Evolutionary conservation across 1,140 invertebrate species (phyloP).

Genomic region (Pogonognathellus flavescens): DNA sequence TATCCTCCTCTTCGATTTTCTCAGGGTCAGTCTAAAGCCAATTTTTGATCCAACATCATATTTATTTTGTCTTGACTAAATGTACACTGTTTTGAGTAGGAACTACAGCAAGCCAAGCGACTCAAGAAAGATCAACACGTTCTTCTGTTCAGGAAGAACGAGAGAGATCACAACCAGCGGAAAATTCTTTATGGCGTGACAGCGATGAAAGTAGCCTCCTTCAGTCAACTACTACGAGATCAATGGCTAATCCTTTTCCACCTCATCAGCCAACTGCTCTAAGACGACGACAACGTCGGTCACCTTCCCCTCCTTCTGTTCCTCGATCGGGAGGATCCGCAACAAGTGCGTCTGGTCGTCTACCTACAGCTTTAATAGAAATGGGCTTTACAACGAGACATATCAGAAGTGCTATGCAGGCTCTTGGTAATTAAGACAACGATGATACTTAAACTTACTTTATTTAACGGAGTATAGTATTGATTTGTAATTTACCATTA

Average conservation of each 20-base stretch:
- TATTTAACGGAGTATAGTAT: too few relatives aligned
- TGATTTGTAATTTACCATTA: too few relatives aligned
- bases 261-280: slow-evolving; percentile 20
- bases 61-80: not conserved
- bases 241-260: not conserved
- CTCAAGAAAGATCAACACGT: not conserved
- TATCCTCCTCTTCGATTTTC: slow-evolving; percentile 54
- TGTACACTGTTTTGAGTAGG: not conserved
- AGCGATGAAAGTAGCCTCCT: not conserved
- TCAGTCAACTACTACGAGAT: not conserved
- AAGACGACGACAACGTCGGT: slow-evolving; percentile 54
- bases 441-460: too few relatives aligned
- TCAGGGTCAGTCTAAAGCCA: not conserved
- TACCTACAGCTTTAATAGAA: slow-evolving; percentile 61
- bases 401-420: slow-evolving; percentile 75
- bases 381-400: slow-evolving; percentile 77
- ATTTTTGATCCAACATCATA: not conserved
- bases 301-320: slow-evolving; percentile 62
- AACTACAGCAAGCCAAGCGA: not conserved
- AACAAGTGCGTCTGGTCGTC: slow-evolving; percentile 45
- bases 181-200: slow-evolving; percentile 7
- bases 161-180: not conserved
- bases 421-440: slow-evolving; percentile 70
- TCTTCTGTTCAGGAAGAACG: not conserved
- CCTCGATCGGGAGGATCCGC: slow-evolving; percentile 6